phyloP scores from a whole-genome alignment of 64 coral and sea anemone genomes.

The Porites lutea region DNA sequence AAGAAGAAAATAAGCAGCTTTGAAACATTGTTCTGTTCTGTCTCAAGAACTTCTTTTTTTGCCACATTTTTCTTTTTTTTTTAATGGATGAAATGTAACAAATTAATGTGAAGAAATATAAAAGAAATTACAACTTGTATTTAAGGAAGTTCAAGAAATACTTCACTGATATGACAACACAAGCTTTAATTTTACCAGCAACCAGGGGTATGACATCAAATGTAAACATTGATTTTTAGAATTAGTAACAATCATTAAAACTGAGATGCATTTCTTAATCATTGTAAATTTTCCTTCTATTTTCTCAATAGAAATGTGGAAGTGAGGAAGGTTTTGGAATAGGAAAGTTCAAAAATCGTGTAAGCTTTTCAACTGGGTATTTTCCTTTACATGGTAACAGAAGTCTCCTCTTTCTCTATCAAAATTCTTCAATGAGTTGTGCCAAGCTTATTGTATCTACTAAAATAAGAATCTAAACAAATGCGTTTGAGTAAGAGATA shows the following conservation, averaged over 20 bases:
- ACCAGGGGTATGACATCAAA: background rate
- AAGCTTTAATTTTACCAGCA: no score
- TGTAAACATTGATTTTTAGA: slow-evolving; percentile 9
- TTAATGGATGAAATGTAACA: no score
- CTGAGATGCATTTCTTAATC: no score
- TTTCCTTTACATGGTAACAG: background rate
- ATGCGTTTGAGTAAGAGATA: background rate
- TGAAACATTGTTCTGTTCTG: no score
- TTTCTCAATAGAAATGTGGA: background rate
- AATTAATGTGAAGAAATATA: no score
- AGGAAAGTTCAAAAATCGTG: background rate
- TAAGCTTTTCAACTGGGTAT: background rate
- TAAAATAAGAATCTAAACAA: background rate
- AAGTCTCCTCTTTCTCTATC: background rate
- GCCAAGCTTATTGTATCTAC: background rate
- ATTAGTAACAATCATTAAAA: background rate
- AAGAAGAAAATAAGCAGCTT: no score
- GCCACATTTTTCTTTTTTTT: no score
- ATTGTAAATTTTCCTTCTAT: no score
- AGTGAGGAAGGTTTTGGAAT: background rate
- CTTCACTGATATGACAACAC: no score
- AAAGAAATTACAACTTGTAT: no score
- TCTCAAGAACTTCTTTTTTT: no score
- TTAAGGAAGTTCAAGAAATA: no score
- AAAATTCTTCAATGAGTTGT: background rate